phyloP scores from a whole-genome alignment of 2,113 vertebrate genomes.

The Raja brachyura region DNA sequence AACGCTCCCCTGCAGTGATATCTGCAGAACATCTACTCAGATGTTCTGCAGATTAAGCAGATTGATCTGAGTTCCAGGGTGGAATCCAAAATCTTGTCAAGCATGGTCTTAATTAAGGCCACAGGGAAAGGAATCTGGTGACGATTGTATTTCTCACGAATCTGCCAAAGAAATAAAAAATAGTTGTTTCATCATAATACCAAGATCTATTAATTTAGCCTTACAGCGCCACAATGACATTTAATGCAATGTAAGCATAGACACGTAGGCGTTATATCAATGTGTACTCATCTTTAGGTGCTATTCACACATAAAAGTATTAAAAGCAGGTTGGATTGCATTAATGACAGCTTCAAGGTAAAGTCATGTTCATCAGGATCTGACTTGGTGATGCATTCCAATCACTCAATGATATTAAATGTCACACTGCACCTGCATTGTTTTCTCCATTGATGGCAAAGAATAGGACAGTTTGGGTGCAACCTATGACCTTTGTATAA shows the following conservation, averaged over 20 bases:
- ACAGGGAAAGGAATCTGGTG: not conserved
- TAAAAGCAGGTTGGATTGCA: too few species aligned
- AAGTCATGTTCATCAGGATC: too few species aligned
- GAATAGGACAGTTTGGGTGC: too few species aligned
- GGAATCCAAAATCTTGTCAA: not conserved
- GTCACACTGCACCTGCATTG: too few species aligned
- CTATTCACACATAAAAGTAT: too few species aligned
- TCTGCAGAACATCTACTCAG: not conserved
- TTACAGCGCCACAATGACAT: not conserved
- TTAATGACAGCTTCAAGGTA: too few species aligned
- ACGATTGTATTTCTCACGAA: constrained; percentile 5
- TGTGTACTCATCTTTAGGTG: too few species aligned
- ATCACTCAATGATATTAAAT: too few species aligned
- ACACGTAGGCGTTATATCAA: too few species aligned
- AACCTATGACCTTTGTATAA: too few species aligned
- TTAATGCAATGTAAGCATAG: not conserved
- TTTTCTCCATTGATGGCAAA: too few species aligned
- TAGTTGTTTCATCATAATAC: not conserved
- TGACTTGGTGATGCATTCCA: too few species aligned
- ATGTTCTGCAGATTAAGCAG: not conserved
- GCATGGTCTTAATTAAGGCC: not conserved
- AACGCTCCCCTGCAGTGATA: not conserved
- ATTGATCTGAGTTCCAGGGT: not conserved
- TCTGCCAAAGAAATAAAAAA: not conserved
- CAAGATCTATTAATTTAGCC: not conserved